Conservation (phyloP, 2,113 vertebrate genomes). For the Colistium nudipinnis region DNA sequence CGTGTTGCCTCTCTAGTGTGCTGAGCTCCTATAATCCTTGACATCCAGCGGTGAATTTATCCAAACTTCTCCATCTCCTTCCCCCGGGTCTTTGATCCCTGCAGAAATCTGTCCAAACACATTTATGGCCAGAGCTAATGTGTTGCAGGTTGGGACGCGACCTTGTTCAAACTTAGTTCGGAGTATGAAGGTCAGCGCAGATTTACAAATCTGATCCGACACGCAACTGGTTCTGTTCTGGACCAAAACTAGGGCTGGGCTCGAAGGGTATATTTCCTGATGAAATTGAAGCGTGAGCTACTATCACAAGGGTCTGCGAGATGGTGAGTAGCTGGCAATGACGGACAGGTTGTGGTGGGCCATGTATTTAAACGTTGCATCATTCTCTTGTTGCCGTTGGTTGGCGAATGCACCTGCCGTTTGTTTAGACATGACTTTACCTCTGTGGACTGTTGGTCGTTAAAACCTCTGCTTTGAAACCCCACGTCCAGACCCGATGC, state of each 20-base stretch:
- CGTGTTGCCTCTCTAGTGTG: slow-evolving; percentile 13
- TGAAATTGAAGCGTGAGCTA: neutral
- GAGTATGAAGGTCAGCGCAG: neutral
- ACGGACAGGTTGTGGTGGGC: neutral
- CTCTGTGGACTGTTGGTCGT: neutral
- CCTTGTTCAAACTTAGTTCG: slow-evolving; percentile 11
- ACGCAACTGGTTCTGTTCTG: slow-evolving; percentile 1
- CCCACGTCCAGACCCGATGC: neutral
- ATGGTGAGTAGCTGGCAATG: neutral
- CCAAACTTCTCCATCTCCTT: slow-evolving; percentile 35
- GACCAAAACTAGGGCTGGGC: neutral
- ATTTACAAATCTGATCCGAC: slow-evolving; percentile 15
- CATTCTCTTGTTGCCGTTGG: neutral
- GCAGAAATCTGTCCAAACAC: slow-evolving; percentile 62
- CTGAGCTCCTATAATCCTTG: slow-evolving; percentile 3
- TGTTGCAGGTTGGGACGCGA: slow-evolving; percentile 31
- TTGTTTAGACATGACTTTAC: slow-evolving; percentile 3
- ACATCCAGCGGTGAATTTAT: slow-evolving; percentile 34
- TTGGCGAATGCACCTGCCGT: neutral
- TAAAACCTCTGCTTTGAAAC: slow-evolving; percentile 13
- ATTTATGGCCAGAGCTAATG: slow-evolving; percentile 54
- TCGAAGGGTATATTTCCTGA: neutral
- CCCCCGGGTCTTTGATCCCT: slow-evolving; percentile 40
- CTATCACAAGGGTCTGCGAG: neutral
- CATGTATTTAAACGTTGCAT: neutral